Evolutionary conservation across 2,888 invertebrate species (phyloP).

Genomic region (Chrysomela aeneicollis): DNA sequence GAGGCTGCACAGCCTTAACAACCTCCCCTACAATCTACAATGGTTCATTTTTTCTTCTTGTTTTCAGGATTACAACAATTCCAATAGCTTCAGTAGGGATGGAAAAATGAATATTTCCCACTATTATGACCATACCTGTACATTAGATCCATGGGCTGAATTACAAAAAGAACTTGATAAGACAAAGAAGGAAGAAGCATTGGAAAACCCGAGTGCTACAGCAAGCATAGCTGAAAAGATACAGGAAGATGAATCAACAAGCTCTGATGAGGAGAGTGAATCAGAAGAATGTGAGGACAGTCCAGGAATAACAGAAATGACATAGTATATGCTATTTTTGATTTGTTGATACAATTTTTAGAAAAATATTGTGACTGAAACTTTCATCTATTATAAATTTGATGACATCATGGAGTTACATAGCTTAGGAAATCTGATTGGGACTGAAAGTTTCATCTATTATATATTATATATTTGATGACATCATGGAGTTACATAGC

Average conservation of each 20-base stretch:
- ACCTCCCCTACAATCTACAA: too few relatives aligned
- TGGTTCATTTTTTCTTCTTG: too few relatives aligned
- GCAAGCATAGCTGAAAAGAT: not conserved
- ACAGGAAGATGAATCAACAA: slow-evolving; percentile 10
- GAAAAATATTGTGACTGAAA: not conserved
- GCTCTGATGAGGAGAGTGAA: slow-evolving; percentile 6
- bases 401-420: too few relatives aligned
- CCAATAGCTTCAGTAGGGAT: slow-evolving; percentile 19
- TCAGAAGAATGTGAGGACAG: slow-evolving; percentile 5
- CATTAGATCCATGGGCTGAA: slow-evolving; percentile 35
- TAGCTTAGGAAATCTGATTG: too few relatives aligned
- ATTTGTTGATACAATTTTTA: not conserved
- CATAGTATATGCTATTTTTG: not conserved
- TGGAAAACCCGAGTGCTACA: not conserved
- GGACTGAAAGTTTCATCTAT: not conserved
- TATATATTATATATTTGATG: too few relatives aligned
- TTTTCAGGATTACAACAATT: slow-evolving; percentile 18
- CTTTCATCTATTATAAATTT: too few relatives aligned
- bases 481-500: too few relatives aligned
- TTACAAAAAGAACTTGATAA: slow-evolving; percentile 26
- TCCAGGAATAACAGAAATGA: not conserved
- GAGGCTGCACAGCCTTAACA: too few relatives aligned
- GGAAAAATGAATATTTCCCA: slow-evolving; percentile 26
- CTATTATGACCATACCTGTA: slow-evolving; percentile 33
- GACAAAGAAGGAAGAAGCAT: slow-evolving; percentile 6